Conservation (phyloP, 1,140 invertebrate species). For the Pachypeltis micranthus region DNA sequence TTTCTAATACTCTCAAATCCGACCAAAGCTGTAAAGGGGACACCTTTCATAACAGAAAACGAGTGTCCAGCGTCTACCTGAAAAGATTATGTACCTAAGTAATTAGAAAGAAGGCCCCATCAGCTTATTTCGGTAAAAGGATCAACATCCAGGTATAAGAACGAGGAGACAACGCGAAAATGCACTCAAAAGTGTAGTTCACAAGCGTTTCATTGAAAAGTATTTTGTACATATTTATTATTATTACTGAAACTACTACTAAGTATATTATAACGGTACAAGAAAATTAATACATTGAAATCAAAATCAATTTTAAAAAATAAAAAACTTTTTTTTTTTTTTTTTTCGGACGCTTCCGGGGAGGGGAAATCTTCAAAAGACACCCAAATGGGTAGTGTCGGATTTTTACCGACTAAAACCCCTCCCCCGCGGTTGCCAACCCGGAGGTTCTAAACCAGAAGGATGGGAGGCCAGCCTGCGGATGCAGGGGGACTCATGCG, state of each 20-base stretch:
- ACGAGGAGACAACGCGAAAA: conserved; percentile 4
- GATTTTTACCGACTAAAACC: no score
- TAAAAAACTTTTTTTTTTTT: no score
- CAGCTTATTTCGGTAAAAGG: neutral
- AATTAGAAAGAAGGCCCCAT: conserved; percentile 1
- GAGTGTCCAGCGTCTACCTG: conserved; percentile 5
- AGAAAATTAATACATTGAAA: conserved; percentile 4
- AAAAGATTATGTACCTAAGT: conserved; percentile 4
- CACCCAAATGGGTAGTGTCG: no score
- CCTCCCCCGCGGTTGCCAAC: no score
- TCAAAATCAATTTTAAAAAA: conserved; percentile 4
- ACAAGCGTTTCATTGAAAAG: neutral
- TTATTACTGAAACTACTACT: neutral
- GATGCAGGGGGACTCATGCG: no score
- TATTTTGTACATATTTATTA: neutral
- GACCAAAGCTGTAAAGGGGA: neutral
- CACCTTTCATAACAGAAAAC: conserved; percentile 4
- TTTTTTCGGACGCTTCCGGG: no score
- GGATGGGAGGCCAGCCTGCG: no score
- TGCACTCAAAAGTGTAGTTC: neutral
- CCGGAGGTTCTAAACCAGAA: no score
- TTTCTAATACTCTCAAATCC: neutral
- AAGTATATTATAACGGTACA: neutral
- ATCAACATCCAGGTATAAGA: conserved; percentile 1
- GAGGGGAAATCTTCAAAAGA: no score